Conservation (phyloP, 2,888 invertebrate species). For the Vandiemenella viatica region DNA sequence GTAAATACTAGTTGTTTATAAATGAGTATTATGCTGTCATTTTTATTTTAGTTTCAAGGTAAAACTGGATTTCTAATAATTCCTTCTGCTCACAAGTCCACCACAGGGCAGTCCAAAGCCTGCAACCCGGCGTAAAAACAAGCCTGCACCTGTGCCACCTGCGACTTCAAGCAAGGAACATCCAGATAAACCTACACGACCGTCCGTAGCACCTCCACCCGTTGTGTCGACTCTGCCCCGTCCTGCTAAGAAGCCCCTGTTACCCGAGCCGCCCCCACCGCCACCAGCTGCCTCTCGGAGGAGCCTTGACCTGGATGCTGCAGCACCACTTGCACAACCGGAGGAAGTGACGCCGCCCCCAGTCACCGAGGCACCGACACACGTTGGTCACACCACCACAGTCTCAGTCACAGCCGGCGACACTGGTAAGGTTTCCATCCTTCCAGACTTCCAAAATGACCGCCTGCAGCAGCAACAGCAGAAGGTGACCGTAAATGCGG, state of each 20-base stretch:
- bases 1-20: background rate
- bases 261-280: background rate
- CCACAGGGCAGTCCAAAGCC: slow-evolving; percentile 62
- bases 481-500: background rate
- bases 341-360: background rate
- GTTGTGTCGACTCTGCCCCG: slow-evolving; percentile 43
- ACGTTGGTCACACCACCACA: background rate
- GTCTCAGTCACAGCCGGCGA: background rate
- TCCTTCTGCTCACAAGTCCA: slow-evolving; percentile 33
- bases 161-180: slow-evolving; percentile 21
- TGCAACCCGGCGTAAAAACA: slow-evolving; percentile 54
- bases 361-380: background rate
- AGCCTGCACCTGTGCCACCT: slow-evolving; percentile 34
- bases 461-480: background rate
- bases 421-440: background rate
- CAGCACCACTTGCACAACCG: background rate
- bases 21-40: background rate
- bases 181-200: slow-evolving; percentile 50
- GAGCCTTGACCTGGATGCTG: background rate
- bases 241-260: slow-evolving; percentile 34
- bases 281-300: background rate
- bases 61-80: slow-evolving; percentile 3
- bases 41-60: no score
- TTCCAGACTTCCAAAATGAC: background rate
- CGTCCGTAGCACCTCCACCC: slow-evolving; percentile 36